Evolutionary conservation across 2,888 invertebrate genomes (phyloP).

Genomic region (Acanthoscelides obtectus): DNA sequence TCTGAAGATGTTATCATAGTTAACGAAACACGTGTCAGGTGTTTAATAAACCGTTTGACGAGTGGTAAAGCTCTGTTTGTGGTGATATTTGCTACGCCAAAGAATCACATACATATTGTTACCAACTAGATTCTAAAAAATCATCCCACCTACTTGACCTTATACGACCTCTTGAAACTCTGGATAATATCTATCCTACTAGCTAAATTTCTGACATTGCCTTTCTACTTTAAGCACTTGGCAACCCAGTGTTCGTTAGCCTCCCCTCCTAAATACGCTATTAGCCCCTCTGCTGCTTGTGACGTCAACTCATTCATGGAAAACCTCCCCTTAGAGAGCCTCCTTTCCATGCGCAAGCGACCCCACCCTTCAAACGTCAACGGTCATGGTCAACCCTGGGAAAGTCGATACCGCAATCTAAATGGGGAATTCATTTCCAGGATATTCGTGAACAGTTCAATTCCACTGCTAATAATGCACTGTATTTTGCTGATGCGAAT

Average conservation of each 20-base stretch:
- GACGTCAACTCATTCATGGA: slow-evolving; percentile 35
- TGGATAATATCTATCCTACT: no score
- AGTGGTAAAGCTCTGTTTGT: no score
- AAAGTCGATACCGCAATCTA: slow-evolving; percentile 11
- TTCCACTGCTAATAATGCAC: no score
- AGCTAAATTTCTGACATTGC: not conserved
- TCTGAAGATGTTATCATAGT: no score
- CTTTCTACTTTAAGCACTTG: not conserved
- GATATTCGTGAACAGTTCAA: slow-evolving; percentile 7
- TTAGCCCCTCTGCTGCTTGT: slow-evolving; percentile 13
- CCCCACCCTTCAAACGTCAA: slow-evolving; percentile 11
- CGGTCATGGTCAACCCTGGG: slow-evolving; percentile 22
- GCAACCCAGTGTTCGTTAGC: not conserved
- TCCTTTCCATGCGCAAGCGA: slow-evolving; percentile 17
- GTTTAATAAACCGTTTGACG: no score
- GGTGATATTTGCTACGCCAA: no score
- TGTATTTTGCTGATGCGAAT: no score
- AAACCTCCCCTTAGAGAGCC: slow-evolving; percentile 26
- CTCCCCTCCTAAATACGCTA: not conserved
- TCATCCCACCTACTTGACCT: no score
- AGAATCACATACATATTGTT: no score
- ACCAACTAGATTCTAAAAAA: no score
- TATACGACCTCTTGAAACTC: no score
- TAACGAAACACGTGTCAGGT: no score
- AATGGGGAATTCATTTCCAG: slow-evolving; percentile 8